Evolutionary conservation across 2,797 vertebrate species (phyloP), one percentile per base, ranked within the genome.

Genomic region (Acomys russatus): DNA sequence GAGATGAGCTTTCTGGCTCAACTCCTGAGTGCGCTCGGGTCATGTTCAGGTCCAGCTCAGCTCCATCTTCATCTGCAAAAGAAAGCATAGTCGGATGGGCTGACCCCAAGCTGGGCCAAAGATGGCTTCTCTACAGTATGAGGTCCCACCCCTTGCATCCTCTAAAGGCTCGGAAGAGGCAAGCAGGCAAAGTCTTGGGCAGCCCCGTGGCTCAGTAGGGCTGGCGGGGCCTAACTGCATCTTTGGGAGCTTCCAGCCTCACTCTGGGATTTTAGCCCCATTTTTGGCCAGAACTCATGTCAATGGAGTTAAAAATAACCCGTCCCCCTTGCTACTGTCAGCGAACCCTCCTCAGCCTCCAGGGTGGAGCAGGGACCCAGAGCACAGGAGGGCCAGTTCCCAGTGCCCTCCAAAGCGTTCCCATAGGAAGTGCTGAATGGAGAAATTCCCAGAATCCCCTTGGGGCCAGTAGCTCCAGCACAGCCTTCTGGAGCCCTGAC

Each of bases 391-490:
- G 95, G 92, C 97, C 95, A 66, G 95, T 96, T 94, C 97, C 88
- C 93, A 98, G 96, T 91, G 12, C 97, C 98, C 98, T 98, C 97
- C 94, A 76, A 97, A 73, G 97, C 94, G 98, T 98, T 99, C 98
- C 98, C 98, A 99, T 96, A 98, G 98, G 98, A 98, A 99, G 98
- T 78, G 91, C 97, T 98, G 98, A 98, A 98, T 95, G 96, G 96
- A 98, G 98, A 98, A 98, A 97, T 98, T 98, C 98, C 98, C 98
- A 97, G 97, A 98, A 98, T 98, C 98, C 98, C 98, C 98, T 95
- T 76, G 98, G 98, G 95, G 89, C 90, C 74, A 1, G 71, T 96
- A 38, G 76, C 38, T 38, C 70, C 96, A 94, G 89, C 4, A 0
- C 96, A 97, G 98, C 97, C 97, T 97, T 98, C 97, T 88, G 96